Evolutionary conservation across 2,888 invertebrate species (phyloP).

Genomic region (Parelbella ahira): DNA sequence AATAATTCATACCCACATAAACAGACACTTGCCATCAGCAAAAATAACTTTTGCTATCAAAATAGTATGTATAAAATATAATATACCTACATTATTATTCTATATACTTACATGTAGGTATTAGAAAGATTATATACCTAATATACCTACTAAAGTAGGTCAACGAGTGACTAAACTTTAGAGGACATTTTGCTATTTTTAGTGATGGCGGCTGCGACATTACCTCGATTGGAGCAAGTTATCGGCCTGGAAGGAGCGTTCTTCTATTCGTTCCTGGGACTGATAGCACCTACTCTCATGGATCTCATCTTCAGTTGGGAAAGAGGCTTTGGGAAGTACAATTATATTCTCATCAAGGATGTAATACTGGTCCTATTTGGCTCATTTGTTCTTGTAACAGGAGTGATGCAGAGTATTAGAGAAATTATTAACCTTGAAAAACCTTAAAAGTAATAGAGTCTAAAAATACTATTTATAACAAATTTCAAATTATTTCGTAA

Average conservation of each 20-base stretch:
- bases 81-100: too few species aligned
- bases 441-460: too few species aligned
- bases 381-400: slow-evolving; percentile 84
- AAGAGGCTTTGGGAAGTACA: slow-evolving; percentile 82
- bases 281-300: slow-evolving; percentile 86
- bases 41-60: too few species aligned
- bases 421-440: slow-evolving; percentile 63
- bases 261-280: slow-evolving; percentile 86
- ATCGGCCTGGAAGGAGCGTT: slow-evolving; percentile 77
- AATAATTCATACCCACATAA: too few species aligned
- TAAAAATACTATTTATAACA: too few species aligned
- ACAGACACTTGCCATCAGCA: too few species aligned
- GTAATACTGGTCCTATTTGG: slow-evolving; percentile 81
- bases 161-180: too few species aligned
- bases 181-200: slow-evolving; percentile 36
- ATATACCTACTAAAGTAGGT: too few species aligned
- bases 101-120: background rate
- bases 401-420: slow-evolving; percentile 75
- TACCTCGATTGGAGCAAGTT: slow-evolving; percentile 67
- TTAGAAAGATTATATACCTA: too few species aligned
- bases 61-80: too few species aligned
- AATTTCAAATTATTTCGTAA: too few species aligned
- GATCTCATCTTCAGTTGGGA: slow-evolving; percentile 87
- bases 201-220: slow-evolving; percentile 65
- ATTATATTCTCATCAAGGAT: slow-evolving; percentile 87